A percentile compares a stretch with the other conserved stretches of the same genome.
Conservation (phyloP, 92 coral and sea anemone species). For the Palythoa caribaeorum region DNA sequence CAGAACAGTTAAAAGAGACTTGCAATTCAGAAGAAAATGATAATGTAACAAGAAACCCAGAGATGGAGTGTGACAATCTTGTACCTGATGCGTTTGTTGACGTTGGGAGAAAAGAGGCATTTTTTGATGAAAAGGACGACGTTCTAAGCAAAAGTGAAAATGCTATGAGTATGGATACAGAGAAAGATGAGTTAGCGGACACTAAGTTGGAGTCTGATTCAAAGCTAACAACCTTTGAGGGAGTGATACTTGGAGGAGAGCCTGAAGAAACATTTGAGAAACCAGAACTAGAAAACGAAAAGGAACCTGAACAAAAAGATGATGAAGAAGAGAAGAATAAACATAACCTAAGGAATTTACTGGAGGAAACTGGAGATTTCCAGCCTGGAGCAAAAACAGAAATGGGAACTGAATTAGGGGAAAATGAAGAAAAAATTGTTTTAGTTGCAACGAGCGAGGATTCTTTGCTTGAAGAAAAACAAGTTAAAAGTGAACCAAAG, state of each 20-base stretch:
- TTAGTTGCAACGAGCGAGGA: not conserved
- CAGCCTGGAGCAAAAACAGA: not conserved
- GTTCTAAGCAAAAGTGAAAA: not conserved
- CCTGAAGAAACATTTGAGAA: not conserved
- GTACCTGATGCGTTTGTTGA: not conserved
- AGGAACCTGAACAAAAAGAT: not conserved
- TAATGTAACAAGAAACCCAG: not conserved
- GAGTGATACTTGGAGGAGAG: not conserved
- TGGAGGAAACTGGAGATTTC: not conserved
- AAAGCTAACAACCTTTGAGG: not conserved
- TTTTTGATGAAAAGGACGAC: not conserved
- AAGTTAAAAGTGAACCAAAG: not conserved
- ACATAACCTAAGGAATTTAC: not conserved
- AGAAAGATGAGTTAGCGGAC: not conserved
- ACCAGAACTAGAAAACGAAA: not conserved
- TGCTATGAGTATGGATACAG: not conserved
- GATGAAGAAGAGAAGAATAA: not conserved
- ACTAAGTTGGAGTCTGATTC: not conserved
- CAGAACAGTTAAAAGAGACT: constrained; percentile 4
- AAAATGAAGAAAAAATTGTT: not conserved
- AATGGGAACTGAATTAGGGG: not conserved
- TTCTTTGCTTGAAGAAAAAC: not conserved
- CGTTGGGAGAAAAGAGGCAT: not conserved
- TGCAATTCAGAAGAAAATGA: not conserved
- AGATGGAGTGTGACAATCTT: not conserved